Percentiles rank a stretch among this genome's conserved stretches.
Conservation (phyloP, 2,797 vertebrate genomes). For the Channa striata region DNA sequence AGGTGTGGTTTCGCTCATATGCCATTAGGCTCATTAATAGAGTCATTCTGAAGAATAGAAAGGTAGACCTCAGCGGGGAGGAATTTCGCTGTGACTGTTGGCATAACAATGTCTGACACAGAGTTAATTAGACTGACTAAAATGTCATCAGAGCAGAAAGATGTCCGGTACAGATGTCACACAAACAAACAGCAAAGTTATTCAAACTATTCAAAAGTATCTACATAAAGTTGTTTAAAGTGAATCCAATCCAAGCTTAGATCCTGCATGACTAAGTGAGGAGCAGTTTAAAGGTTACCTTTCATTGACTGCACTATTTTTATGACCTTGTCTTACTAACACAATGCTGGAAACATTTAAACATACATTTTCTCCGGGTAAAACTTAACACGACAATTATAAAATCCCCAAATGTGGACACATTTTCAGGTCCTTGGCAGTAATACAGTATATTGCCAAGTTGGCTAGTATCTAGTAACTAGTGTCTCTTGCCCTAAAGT, state of each 20-base stretch:
- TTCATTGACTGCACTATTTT: conserved; percentile 77
- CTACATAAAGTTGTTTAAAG: conserved; percentile 35
- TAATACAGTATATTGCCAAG: not conserved
- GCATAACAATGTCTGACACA: conserved; percentile 20
- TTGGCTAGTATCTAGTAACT: conserved; percentile 8
- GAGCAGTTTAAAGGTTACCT: conserved; percentile 79
- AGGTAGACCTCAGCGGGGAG: conserved; percentile 37
- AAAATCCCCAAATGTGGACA: rapidly evolving
- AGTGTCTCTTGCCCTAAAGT: conserved; percentile 56
- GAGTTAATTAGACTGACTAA: conserved; percentile 12
- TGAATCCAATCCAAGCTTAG: conserved; percentile 45
- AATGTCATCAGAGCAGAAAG: not conserved
- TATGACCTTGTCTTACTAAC: conserved; percentile 61
- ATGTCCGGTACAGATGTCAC: not conserved
- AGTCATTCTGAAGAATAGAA: conserved; percentile 59
- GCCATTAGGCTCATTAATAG: conserved; percentile 75
- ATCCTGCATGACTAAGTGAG: conserved; percentile 67
- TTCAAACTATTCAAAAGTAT: conserved; percentile 42
- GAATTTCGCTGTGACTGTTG: conserved; percentile 39
- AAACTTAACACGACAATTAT: not conserved
- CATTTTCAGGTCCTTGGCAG: not conserved
- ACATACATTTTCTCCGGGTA: not conserved
- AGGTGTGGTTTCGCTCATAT: conserved; percentile 72
- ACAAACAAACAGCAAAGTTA: conserved; percentile 4
- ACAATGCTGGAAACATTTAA: conserved; percentile 27